Evolutionary conservation across 2,888 invertebrate genomes (phyloP).

Genomic region (Euproctis similis): DNA sequence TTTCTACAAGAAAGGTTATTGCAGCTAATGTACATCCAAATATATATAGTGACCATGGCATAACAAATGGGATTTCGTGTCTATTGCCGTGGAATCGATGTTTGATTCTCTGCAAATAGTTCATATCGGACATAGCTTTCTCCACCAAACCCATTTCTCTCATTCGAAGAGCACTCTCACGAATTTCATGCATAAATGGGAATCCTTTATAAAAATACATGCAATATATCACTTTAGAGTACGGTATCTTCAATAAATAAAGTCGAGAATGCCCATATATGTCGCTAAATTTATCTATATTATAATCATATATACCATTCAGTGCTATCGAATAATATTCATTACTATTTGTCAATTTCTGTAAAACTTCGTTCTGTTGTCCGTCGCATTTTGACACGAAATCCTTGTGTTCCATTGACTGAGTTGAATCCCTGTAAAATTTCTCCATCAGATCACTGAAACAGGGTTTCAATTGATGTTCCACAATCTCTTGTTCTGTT

Average conservation of each 20-base stretch:
- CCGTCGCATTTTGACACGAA: constrained; percentile 9
- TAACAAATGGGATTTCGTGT: constrained; percentile 12
- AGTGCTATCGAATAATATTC: constrained; percentile 31
- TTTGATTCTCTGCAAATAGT: constrained; percentile 13
- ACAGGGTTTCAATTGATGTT: constrained; percentile 4
- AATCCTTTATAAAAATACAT: constrained; percentile 50
- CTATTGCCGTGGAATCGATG: constrained; percentile 9
- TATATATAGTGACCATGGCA: constrained; percentile 36
- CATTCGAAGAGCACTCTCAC: constrained; percentile 25
- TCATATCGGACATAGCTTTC: constrained; percentile 18
- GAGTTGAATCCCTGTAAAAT: constrained; percentile 15
- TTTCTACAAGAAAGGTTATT: constrained; percentile 24
- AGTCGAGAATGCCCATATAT: constrained; percentile 22
- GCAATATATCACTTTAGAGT: constrained; percentile 35
- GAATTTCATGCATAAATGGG: constrained; percentile 28
- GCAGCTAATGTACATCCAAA: constrained; percentile 25
- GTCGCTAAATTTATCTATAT: constrained; percentile 29
- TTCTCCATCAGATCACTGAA: constrained; percentile 15
- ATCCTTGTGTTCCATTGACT: constrained; percentile 5
- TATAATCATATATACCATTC: constrained; percentile 28
- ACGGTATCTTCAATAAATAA: constrained; percentile 25
- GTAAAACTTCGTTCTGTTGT: constrained; percentile 25
- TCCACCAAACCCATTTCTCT: constrained; percentile 39
- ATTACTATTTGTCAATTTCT: constrained; percentile 27
- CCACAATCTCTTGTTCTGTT: constrained; percentile 8